Base-by-base conservation (phyloP, 1,140 invertebrate species). In the Ylistrum balloti region DNA sequence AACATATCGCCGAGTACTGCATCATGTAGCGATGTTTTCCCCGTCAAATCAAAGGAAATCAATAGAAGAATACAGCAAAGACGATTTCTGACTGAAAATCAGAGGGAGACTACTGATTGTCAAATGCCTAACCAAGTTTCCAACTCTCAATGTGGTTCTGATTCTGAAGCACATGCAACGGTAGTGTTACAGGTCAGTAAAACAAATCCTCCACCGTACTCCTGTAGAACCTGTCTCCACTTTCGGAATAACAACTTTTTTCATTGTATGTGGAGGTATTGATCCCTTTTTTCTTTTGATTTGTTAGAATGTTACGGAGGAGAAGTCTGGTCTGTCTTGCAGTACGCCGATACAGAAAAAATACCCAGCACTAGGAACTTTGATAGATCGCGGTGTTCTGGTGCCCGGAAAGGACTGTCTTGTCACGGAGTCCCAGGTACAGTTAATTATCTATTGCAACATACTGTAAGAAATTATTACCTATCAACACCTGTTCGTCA, bases 1-100 rank as follows among this genome's bases (percentile, higher is more conserved):
- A 74, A 74, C 22, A 74, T 74, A 17, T 74, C 56, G n/a, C 56
- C 56, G n/a, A 74, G 56, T 74, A 74, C 56, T 28, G 56, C 56
- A 28, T 74, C 56, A 28, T 74, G 56, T 74, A 74, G 56, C 17
- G 56, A 74, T 28, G 56, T 74, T 22, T 74, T 74, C 13, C 56
- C 56, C 7, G 56, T 74, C 56, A 74, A 74, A 74, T 74, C 56
- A 28, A 28, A 1, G 56, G 56, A 74, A 74, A 74, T 74, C 56
- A 74, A 17, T 28, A 74, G 56, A 74, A n/a, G 56, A 28, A 74
- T 74, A 9, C 56, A 74, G n/a, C 56, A 74, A 28, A 74, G 56
- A 74, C 56, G 56, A 74, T n/a, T 74, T 74, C 28, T 74, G n/a
- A n/a, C 56, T 28, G 56, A 74, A 74, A 74, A n/a, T 74, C 56